Evolutionary conservation across 2,113 vertebrate genomes (phyloP).

Genomic region (Myodes glareolus): DNA sequence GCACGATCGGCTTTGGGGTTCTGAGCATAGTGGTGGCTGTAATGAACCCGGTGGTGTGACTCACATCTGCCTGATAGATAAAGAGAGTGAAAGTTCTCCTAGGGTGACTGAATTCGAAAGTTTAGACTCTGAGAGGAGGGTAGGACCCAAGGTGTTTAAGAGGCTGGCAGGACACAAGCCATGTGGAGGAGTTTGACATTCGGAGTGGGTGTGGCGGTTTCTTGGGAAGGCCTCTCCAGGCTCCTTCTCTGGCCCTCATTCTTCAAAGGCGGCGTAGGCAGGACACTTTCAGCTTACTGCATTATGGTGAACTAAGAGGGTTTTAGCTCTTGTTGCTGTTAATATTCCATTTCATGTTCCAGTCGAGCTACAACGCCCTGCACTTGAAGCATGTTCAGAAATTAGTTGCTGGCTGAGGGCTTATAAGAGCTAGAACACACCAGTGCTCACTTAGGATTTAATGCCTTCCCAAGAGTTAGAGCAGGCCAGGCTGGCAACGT

Average conservation of each 20-base stretch:
- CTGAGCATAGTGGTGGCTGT: background rate
- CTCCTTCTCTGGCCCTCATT: background rate
- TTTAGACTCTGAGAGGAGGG: constrained; percentile 36
- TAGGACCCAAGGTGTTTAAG: background rate
- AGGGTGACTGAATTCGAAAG: constrained; percentile 75
- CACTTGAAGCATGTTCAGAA: background rate
- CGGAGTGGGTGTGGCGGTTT: background rate
- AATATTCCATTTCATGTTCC: background rate
- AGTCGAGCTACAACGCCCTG: background rate
- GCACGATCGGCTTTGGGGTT: background rate
- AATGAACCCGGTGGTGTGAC: constrained; percentile 18
- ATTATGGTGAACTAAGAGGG: background rate
- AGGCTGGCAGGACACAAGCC: background rate
- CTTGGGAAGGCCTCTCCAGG: background rate
- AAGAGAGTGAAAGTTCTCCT: constrained; percentile 75
- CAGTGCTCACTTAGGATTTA: background rate
- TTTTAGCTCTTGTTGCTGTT: background rate
- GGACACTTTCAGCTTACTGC: background rate
- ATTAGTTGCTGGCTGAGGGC: background rate
- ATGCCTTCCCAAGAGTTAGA: background rate
- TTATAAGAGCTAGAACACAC: background rate
- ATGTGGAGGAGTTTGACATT: constrained; percentile 27
- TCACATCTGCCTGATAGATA: constrained; percentile 68
- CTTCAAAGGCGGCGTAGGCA: background rate
- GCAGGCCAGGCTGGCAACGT: background rate